phyloP scores from a whole-genome alignment of 1,140 invertebrate species.

The Euura saliciscinereae region DNA sequence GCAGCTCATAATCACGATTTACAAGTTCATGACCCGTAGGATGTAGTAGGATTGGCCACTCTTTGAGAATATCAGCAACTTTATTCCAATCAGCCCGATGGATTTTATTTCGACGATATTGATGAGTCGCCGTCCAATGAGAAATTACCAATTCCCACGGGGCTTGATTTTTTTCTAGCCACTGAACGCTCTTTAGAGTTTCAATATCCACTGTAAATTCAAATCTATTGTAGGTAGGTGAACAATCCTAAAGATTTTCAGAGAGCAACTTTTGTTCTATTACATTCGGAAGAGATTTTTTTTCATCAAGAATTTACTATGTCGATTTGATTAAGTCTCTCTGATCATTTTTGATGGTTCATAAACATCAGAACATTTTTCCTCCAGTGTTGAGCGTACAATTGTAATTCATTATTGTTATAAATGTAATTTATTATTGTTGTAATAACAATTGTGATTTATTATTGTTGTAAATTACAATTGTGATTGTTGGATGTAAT shows the following conservation, averaged over 20 bases:
- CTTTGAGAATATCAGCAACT: background rate
- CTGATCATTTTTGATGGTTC: too few species aligned
- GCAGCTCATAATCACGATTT: background rate
- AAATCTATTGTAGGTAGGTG: background rate
- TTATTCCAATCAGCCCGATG: background rate
- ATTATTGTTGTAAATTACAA: too few species aligned
- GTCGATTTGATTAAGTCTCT: background rate
- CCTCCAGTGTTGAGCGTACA: too few species aligned
- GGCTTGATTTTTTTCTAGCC: conserved; percentile 12
- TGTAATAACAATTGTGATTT: too few species aligned
- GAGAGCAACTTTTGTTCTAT: background rate
- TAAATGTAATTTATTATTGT: too few species aligned
- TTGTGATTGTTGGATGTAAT: too few species aligned
- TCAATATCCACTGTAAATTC: background rate
- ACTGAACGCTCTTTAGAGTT: background rate
- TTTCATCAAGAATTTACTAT: background rate
- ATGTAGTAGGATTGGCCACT: background rate
- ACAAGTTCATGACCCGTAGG: background rate
- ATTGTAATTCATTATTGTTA: too few species aligned
- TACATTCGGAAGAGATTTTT: background rate
- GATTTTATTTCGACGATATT: background rate
- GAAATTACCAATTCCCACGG: background rate
- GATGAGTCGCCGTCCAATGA: conserved; percentile 13
- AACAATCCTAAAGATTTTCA: background rate
- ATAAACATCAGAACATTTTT: too few species aligned